These are phyloP conservation scores for Bradynema listronoti DNA, from an alignment of 1,140 invertebrate species.

Conservation along the genomic window DNA sequence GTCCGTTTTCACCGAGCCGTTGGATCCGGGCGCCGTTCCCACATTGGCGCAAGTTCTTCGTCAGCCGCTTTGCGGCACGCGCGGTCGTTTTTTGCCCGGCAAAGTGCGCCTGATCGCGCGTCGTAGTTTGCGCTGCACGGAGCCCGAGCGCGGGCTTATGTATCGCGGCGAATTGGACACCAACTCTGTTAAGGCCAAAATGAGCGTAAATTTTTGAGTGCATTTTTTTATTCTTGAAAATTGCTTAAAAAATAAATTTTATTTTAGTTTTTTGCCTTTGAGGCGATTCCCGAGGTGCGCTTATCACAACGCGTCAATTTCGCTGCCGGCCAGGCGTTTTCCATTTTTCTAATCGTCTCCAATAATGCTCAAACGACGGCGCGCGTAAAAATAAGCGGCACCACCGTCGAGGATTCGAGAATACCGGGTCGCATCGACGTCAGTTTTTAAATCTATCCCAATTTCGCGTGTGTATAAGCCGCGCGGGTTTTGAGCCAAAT, in stretches of 20 bases:
- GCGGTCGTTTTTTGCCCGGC: conserved; percentile 11
- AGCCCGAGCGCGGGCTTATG: conserved; percentile 21
- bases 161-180: conserved; percentile 37
- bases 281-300: conserved; percentile 25
- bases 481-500: too few relatives aligned
- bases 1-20: conserved; percentile 27
- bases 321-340: conserved; percentile 24
- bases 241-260: conserved; percentile 12
- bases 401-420: conserved; percentile 7
- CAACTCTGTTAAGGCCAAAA: conserved; percentile 24
- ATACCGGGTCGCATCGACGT: too few relatives aligned
- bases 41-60: conserved; percentile 19
- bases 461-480: too few relatives aligned
- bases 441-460: too few relatives aligned
- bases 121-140: conserved; percentile 26
- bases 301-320: conserved; percentile 32
- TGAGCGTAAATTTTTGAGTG: conserved; percentile 18
- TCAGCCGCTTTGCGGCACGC: conserved; percentile 21
- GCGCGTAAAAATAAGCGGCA: conserved; percentile 13
- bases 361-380: conserved; percentile 17
- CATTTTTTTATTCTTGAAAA: conserved; percentile 27
- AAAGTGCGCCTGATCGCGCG: conserved; percentile 25
- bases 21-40: conserved; percentile 26
- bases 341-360: conserved; percentile 27
- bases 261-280: conserved; percentile 25